phyloP scores from a whole-genome alignment of 2,797 vertebrate species.

The Meda fulgida region DNA sequence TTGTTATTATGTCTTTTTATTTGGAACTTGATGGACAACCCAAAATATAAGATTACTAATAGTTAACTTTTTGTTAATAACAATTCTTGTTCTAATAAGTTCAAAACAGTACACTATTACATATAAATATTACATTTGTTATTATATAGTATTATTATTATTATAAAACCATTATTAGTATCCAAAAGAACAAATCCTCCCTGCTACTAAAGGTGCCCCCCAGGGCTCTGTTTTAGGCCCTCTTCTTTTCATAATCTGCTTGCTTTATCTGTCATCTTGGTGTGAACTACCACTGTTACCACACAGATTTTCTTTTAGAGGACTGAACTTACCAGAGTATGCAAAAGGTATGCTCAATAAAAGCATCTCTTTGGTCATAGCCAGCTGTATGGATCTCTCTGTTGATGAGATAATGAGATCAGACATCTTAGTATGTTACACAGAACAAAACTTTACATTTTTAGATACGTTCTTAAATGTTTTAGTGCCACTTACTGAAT shows the following conservation, averaged over 20 bases:
- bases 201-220: neutral
- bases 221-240: neutral
- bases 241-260: neutral
- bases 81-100: neutral
- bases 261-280: neutral
- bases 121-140: neutral
- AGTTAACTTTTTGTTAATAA: neutral
- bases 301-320: neutral
- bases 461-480: neutral
- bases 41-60: neutral
- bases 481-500: slow-evolving; percentile 84
- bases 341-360: slow-evolving; percentile 89
- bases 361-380: slow-evolving; percentile 91
- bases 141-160: neutral
- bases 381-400: slow-evolving; percentile 88
- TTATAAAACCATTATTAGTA: neutral
- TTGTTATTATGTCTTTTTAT: neutral
- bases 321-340: slow-evolving; percentile 86
- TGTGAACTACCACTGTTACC: neutral
- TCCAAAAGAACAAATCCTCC: neutral
- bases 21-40: neutral
- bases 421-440: neutral
- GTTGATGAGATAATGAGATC: slow-evolving; percentile 54
- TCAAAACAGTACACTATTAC: neutral
- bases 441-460: neutral